Percentiles rank a stretch among this genome's conserved stretches.
phyloP scores from a whole-genome alignment of 2,888 invertebrate species.

The Escarpia spicata region DNA sequence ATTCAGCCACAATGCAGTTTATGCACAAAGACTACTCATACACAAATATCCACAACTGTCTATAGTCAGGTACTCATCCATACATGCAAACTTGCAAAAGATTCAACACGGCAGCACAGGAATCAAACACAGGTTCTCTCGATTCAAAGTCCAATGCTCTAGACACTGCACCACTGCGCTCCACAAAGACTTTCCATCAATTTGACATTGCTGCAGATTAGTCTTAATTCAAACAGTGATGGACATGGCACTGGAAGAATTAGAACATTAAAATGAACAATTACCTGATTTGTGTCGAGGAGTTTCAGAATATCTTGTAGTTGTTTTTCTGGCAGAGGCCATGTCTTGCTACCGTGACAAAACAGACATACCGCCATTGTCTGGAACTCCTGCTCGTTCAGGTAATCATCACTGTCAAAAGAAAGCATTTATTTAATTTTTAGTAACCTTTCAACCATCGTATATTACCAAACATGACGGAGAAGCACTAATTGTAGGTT shows the following conservation, averaged over 20 bases:
- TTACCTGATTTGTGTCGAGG: neutral
- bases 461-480: too few relatives aligned
- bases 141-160: too few relatives aligned
- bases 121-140: too few relatives aligned
- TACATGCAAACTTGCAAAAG: too few relatives aligned
- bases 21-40: too few relatives aligned
- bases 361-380: neutral
- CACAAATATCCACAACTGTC: too few relatives aligned
- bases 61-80: too few relatives aligned
- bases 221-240: neutral
- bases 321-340: constrained; percentile 11
- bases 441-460: neutral
- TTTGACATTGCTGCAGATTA: neutral
- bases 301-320: neutral
- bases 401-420: neutral
- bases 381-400: neutral
- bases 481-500: too few relatives aligned
- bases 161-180: too few relatives aligned
- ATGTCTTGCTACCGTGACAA: neutral
- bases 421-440: neutral
- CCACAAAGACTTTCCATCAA: neutral
- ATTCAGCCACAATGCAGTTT: too few relatives aligned
- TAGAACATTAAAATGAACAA: neutral
- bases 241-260: neutral
- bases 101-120: too few relatives aligned